Conservation (phyloP, 2,888 invertebrate genomes). For the Oligia strigilis region DNA sequence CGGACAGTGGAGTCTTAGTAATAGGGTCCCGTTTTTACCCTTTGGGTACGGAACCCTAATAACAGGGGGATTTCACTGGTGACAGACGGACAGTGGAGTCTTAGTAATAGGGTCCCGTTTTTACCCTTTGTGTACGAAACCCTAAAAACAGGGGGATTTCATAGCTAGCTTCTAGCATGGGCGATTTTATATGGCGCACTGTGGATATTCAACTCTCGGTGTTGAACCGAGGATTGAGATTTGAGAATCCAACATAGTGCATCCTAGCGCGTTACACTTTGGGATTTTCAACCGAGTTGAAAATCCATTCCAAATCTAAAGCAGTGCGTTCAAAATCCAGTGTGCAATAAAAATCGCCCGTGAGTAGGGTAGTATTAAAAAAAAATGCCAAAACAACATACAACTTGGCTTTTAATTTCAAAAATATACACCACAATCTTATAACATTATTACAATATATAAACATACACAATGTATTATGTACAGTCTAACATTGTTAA, state of each 20-base stretch:
- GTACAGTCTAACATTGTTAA: constrained; percentile 65
- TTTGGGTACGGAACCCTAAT: no score
- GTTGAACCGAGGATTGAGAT: background rate
- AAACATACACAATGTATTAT: constrained; percentile 69
- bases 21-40: no score
- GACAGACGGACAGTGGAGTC: no score
- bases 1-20: no score
- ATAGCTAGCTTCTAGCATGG: background rate
- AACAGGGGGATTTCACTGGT: no score
- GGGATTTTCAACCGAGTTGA: no score
- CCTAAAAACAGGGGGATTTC: background rate
- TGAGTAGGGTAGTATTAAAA: background rate
- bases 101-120: no score
- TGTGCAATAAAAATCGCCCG: background rate
- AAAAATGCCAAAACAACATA: constrained; percentile 70
- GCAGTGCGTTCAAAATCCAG: background rate
- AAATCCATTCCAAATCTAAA: background rate
- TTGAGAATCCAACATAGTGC: background rate
- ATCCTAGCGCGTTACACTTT: background rate
- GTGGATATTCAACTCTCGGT: background rate
- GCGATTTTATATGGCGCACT: background rate
- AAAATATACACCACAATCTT: constrained; percentile 86
- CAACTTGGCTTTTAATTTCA: constrained; percentile 82
- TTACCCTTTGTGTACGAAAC: no score
- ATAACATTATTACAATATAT: constrained; percentile 78